A percentile compares a stretch with the other conserved stretches of the same genome.
Conservation (phyloP, 2,113 vertebrate genomes). For the Bolborhynchus lineola region DNA sequence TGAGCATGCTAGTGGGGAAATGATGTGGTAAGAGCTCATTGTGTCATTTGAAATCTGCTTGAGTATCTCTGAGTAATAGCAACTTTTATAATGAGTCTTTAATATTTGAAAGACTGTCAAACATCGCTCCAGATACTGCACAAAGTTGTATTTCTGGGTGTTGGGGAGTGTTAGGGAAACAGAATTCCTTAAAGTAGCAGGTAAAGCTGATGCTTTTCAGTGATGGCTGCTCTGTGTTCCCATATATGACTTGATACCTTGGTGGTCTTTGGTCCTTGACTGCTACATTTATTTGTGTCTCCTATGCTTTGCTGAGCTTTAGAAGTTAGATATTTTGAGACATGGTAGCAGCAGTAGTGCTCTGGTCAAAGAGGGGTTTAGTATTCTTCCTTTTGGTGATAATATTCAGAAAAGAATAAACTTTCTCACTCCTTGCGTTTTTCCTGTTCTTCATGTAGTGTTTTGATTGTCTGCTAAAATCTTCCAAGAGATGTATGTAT, state of each 20-base stretch:
- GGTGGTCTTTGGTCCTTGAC: neutral
- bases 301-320: neutral
- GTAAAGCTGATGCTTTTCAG: neutral
- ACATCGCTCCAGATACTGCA: neutral
- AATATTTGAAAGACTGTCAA: neutral
- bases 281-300: neutral
- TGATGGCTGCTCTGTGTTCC: neutral
- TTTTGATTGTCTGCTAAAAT: neutral
- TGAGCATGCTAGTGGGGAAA: slow-evolving; percentile 32
- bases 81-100: neutral
- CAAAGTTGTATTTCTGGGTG: neutral
- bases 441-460: neutral
- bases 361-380: neutral
- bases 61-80: neutral
- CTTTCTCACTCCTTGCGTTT: neutral
- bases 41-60: neutral
- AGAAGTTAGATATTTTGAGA: neutral
- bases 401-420: neutral
- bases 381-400: neutral
- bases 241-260: neutral
- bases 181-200: neutral
- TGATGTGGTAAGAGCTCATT: neutral
- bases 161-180: neutral
- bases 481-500: neutral
- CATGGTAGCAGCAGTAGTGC: neutral